Evolutionary conservation across 2,113 vertebrate species (phyloP).

Genomic region (Salvelinus alpinus): DNA sequence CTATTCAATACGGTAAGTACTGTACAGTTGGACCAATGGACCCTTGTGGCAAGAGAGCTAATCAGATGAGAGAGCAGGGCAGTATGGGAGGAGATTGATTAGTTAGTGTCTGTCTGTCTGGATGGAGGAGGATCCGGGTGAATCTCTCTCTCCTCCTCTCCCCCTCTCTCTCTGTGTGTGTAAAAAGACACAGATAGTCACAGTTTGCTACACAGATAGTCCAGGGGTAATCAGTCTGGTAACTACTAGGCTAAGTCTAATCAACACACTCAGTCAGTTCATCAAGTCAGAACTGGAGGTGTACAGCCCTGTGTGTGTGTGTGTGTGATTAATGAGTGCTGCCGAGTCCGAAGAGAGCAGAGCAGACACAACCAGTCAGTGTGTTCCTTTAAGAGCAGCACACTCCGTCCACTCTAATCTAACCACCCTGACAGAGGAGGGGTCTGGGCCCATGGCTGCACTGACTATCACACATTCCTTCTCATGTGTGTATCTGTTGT

Average conservation of each 20-base stretch:
- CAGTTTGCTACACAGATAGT: no score
- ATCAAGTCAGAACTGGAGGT: not conserved
- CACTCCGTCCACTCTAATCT: not conserved
- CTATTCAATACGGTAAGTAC: not conserved
- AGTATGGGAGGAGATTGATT: no score
- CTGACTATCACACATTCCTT: conserved; percentile 5
- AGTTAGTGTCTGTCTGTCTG: no score
- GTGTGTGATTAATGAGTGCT: not conserved
- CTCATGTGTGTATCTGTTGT: not conserved
- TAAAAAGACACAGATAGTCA: no score
- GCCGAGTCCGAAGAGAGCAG: not conserved
- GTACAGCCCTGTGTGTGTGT: not conserved
- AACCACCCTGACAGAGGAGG: not conserved
- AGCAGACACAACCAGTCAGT: not conserved
- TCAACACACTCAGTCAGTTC: not conserved
- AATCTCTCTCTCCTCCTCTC: no score
- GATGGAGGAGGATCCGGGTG: no score
- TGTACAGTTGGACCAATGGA: not conserved
- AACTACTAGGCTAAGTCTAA: no score
- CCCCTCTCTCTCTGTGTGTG: no score
- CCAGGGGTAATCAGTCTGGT: not conserved
- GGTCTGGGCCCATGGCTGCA: not conserved
- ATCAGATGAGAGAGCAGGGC: not conserved
- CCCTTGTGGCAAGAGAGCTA: not conserved
- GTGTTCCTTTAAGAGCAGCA: not conserved